Evolutionary conservation across 2,888 invertebrate genomes (phyloP), one percentile per base, ranked within the genome.

Genomic region (Himalopsyche anomala): DNA sequence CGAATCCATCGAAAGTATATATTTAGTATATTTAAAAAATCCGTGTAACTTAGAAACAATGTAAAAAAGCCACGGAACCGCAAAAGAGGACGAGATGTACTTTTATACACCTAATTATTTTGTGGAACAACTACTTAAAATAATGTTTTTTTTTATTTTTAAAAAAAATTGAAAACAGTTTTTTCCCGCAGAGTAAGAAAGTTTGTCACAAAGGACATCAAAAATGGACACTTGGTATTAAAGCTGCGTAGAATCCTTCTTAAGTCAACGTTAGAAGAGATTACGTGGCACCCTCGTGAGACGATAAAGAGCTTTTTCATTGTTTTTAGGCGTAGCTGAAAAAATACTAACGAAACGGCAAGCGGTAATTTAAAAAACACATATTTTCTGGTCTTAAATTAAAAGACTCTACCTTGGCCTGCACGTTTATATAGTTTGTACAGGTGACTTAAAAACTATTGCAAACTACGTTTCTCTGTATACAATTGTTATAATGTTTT

Each of bases 201-300:
- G 19, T 62, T 62, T 62, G 62, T 62, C 62, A 62, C 62, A 62
- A 62, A 62, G 19, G 19, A 62, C 62, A 62, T 62, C 62, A 62
- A 62, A 62, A 62, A 62, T 62, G 62, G 62, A 62, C 62, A 62
- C 62, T 62, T 19, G 62, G 62, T 19, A 62, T 62, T 62, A 62
- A 62, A 62, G 62, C 62, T 62, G 62, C 62, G 62, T 62, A 62
- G 62, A 62, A 62, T 62, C 62, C 62, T 62, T 62, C 62, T 62
- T 62, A 62, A 62, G 62, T 62, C 62, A 62, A 62, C 62, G 62
- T 62, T 62, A 62, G 62, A 62, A 62, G 28, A 62, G 62, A 62
- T 62, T 62, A 62, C 62, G 62, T 28, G 62, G 62, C 62, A 62
- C 62, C 62, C 62, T 62, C 19, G 62, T 62, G 62, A 62, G 62